Conservation (phyloP, 2,113 vertebrate species). For the Dasyurus viverrinus region DNA sequence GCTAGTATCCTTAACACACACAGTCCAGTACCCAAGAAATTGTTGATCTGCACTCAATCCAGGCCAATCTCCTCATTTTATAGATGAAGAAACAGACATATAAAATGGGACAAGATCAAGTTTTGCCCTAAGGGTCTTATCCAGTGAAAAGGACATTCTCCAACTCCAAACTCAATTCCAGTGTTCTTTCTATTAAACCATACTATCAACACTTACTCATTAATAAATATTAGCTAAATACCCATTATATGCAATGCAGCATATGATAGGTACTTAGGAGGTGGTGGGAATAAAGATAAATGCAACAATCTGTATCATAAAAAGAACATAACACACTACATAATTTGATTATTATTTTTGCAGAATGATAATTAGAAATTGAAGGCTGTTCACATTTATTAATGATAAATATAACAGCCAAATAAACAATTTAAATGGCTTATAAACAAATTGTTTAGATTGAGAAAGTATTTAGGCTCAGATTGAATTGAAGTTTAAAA, state of each 20-base stretch:
- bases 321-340: not conserved
- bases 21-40: not conserved
- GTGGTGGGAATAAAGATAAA: not conserved
- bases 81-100: not conserved
- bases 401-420: slow-evolving; percentile 30
- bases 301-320: not conserved
- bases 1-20: not conserved
- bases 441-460: slow-evolving; percentile 38
- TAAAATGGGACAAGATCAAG: not conserved
- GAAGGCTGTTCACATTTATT: slow-evolving; percentile 29
- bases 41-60: not conserved
- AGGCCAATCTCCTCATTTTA: not conserved
- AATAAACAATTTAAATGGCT: slow-evolving; percentile 15
- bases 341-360: slow-evolving; percentile 1
- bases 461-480: not conserved
- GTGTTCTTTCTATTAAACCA: not conserved
- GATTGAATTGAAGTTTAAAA: slow-evolving; percentile 21
- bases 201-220: not conserved
- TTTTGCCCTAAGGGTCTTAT: not conserved
- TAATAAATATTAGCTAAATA: not conserved
- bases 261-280: not conserved
- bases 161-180: not conserved
- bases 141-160: not conserved
- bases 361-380: slow-evolving; percentile 1
- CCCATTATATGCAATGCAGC: not conserved